Base-by-base conservation (phyloP, 37 sponge, comb jelly and placozoan species). In the Spongia lamella region DNA sequence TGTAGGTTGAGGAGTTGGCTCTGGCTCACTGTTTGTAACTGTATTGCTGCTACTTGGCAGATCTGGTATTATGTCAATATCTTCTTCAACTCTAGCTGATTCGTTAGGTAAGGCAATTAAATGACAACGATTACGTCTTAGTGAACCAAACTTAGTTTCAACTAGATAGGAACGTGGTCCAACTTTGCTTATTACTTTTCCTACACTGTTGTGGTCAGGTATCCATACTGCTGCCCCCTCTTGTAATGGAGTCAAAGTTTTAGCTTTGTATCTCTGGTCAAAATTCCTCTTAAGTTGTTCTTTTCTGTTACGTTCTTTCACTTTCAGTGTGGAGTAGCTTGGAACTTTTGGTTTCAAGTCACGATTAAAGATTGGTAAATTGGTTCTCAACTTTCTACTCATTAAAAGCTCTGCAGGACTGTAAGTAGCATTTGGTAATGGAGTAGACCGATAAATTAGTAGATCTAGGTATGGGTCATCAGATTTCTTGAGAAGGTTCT, bases 401-500 rank as follows among this genome's bases (percentile, higher is more conserved):
- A 63, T 63, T 24, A 63, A 35, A 24, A 63, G 63, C 32, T 63
- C 63, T 29, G 63, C 63, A 30, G 63, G 63, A 7, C 63, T 63
- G 32, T 63, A 63, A 2, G 34, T n/a, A 2, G 34, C 32, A 24
- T 63, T 63, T 29, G 19, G 63, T 35, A 63, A 35, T 63, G 63
- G 63, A 4, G 63, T 63, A 25, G 63, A 24, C 2, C 63, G 63
- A 63, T 63, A 63, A 1, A 35, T 35, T 35, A 63, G 5, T 35
- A 63, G 63, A 4, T 32, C 63, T 13, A 63, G 63, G n/a, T 25
- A 20, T 9, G 61, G n/a, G 24, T 60, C 61, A 11, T 60, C 61
- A 9, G 13, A 9, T 27, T 60, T 60, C 61, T 20, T 60, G 27
- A 60, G 22, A 11, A 60, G 61, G 22, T 27, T 60, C 61, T 63